Conservation (phyloP, 2,888 invertebrate species). For the Heliconius erato region DNA sequence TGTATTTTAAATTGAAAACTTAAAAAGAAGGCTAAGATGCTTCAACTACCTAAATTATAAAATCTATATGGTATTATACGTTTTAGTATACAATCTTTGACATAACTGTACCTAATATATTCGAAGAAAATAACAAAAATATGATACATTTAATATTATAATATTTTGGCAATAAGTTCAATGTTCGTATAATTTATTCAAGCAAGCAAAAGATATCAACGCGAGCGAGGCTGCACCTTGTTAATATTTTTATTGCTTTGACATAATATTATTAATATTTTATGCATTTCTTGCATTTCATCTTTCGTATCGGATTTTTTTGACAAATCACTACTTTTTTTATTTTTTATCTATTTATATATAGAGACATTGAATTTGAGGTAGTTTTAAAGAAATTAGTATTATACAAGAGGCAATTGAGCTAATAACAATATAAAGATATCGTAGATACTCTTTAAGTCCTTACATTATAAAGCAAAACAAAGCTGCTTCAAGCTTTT, state of each 20-base stretch:
- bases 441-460: too few species aligned
- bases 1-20: too few species aligned
- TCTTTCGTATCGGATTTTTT: neutral
- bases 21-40: neutral
- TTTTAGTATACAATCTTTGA: neutral
- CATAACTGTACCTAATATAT: neutral
- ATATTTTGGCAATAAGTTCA: constrained; percentile 20
- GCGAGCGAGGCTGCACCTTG: constrained; percentile 19
- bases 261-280: neutral
- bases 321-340: neutral
- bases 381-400: neutral
- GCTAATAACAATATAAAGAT: too few species aligned
- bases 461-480: too few species aligned
- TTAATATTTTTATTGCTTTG: neutral
- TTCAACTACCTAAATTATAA: neutral
- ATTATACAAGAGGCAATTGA: too few species aligned
- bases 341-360: neutral
- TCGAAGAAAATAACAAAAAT: neutral
- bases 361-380: neutral
- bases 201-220: constrained; percentile 34
- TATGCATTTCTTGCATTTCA: neutral
- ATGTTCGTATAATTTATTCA: constrained; percentile 25
- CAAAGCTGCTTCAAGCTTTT: too few species aligned
- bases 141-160: neutral
- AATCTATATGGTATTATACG: neutral